Evolutionary conservation across 2,888 invertebrate genomes (phyloP).

Genomic region (Ophioninae sp.): DNA sequence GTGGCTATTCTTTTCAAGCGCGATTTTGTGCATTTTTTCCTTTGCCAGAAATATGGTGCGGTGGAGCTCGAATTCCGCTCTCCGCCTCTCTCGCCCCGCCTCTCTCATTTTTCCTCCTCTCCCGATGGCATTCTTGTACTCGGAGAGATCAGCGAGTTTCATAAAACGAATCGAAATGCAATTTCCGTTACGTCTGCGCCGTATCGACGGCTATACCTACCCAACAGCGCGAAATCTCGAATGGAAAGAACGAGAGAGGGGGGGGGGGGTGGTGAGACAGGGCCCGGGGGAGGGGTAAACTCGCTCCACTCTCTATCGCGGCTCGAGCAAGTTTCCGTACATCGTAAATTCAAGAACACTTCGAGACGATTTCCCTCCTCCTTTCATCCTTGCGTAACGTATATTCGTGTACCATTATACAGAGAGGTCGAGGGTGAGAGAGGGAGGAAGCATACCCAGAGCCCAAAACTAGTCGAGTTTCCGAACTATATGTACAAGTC

Average conservation of each 20-base stretch:
- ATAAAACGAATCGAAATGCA: slow-evolving; percentile 75
- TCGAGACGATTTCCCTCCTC: slow-evolving; percentile 44
- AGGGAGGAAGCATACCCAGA: not conserved
- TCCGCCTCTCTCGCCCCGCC: not conserved
- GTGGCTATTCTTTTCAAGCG: not conserved
- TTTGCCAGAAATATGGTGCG: not conserved
- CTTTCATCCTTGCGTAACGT: slow-evolving; percentile 23
- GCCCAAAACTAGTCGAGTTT: slow-evolving; percentile 31
- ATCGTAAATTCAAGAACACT: slow-evolving; percentile 59
- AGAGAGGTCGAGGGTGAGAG: not conserved
- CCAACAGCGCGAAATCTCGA: slow-evolving; percentile 29
- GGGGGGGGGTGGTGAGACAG: slow-evolving; percentile 17
- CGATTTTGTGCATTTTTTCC: not conserved
- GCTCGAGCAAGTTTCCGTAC: slow-evolving; percentile 39
- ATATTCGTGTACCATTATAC: slow-evolving; percentile 10
- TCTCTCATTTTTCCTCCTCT: not conserved
- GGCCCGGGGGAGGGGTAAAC: slow-evolving; percentile 9
- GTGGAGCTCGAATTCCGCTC: not conserved
- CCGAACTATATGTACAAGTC: not conserved
- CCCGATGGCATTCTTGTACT: slow-evolving; percentile 4
- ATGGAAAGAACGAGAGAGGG: slow-evolving; percentile 6
- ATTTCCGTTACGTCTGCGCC: slow-evolving; percentile 70
- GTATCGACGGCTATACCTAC: slow-evolving; percentile 58
- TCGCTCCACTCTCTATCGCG: slow-evolving; percentile 44
- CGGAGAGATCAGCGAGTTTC: slow-evolving; percentile 61